Evolutionary conservation across 2,888 invertebrate species (phyloP).

Genomic region (Ctena decussata): DNA sequence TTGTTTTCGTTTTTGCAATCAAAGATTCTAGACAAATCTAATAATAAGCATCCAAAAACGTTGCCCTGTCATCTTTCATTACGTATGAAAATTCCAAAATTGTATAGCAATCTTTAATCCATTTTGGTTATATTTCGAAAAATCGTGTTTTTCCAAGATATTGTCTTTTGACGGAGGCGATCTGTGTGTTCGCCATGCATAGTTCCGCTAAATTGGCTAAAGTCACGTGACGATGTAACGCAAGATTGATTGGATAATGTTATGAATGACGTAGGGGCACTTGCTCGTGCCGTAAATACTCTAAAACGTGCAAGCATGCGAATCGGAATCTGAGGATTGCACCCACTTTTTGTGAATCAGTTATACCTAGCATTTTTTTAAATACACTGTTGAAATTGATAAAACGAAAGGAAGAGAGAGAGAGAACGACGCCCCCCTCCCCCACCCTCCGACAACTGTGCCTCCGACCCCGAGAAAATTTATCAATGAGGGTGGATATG

Average conservation of each 20-base stretch:
- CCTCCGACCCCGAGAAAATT: too few relatives aligned
- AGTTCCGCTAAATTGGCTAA: constrained; percentile 59
- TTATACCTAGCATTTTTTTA: too few relatives aligned
- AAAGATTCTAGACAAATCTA: neutral
- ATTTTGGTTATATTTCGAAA: neutral
- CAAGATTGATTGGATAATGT: constrained; percentile 20
- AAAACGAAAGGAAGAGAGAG: too few relatives aligned
- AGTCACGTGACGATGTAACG: constrained; percentile 42
- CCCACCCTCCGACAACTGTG: too few relatives aligned
- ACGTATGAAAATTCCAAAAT: neutral
- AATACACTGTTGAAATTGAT: too few relatives aligned
- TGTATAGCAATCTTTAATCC: neutral
- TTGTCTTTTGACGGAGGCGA: too few relatives aligned
- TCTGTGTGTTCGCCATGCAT: constrained; percentile 45
- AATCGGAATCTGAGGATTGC: too few relatives aligned
- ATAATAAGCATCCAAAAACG: neutral
- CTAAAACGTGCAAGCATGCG: neutral
- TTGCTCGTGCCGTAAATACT: neutral
- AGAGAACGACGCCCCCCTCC: too few relatives aligned
- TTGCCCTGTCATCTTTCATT: neutral
- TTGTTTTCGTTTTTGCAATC: neutral
- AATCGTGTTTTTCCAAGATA: too few relatives aligned
- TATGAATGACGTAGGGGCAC: constrained; percentile 19
- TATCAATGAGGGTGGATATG: too few relatives aligned
- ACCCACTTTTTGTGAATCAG: too few relatives aligned